Percentiles rank a stretch among this genome's conserved stretches.
phyloP scores from a whole-genome alignment of 64 coral and sea anemone species.

The Platygyra sinensis region DNA sequence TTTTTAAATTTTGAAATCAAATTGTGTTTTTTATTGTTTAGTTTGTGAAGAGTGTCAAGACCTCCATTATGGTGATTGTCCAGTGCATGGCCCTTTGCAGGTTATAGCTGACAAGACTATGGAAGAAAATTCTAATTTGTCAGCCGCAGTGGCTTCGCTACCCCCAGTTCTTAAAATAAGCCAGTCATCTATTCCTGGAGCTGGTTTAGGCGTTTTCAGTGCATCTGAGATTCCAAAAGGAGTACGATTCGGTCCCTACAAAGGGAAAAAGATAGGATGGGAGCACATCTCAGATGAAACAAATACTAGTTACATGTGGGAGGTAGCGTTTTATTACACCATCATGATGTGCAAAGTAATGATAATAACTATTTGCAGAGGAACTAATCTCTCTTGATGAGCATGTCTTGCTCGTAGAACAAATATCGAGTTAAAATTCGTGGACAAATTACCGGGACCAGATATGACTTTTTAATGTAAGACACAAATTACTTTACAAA shows the following conservation, averaged over 20 bases:
- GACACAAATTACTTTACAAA: too few species aligned
- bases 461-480: too few species aligned
- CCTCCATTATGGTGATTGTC: slow-evolving; percentile 73
- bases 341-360: neutral
- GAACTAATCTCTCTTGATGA: too few species aligned
- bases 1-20: too few species aligned
- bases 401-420: too few species aligned
- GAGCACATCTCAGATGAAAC: slow-evolving; percentile 58
- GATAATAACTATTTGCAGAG: too few species aligned
- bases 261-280: slow-evolving; percentile 61
- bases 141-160: slow-evolving; percentile 48
- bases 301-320: slow-evolving; percentile 81
- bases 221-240: slow-evolving; percentile 32
- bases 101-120: slow-evolving; percentile 23
- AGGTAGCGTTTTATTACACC: slow-evolving; percentile 41
- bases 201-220: slow-evolving; percentile 65
- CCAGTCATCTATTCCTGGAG: slow-evolving; percentile 44
- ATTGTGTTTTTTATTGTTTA: neutral
- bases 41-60: slow-evolving; percentile 93
- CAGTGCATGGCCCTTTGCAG: slow-evolving; percentile 62
- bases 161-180: slow-evolving; percentile 59
- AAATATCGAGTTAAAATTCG: too few species aligned
- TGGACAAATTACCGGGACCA: too few species aligned
- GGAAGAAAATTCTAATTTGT: neutral
- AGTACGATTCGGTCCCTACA: slow-evolving; percentile 62